A percentile compares a stretch with the other conserved stretches of the same genome.
Conservation (phyloP, 2,797 vertebrate genomes). For the Phalloptychus januarius region DNA sequence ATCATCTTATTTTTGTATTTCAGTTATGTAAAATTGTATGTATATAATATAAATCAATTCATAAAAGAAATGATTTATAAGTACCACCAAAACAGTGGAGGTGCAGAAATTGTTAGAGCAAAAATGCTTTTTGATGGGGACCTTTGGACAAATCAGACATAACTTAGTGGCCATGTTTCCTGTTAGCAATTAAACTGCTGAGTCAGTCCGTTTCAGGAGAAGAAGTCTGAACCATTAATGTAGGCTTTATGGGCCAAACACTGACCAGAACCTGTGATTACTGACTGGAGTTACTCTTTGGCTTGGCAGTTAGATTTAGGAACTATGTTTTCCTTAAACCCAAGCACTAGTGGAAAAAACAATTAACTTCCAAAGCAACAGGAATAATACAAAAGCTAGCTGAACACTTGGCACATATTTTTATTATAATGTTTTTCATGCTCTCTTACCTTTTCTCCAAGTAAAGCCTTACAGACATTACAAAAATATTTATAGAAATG, state of each 20-base stretch:
- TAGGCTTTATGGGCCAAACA: constrained; percentile 32
- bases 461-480: background rate
- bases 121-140: background rate
- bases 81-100: background rate
- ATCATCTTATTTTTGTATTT: background rate
- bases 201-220: constrained; percentile 12
- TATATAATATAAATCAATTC: too few species aligned
- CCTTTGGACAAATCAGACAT: background rate
- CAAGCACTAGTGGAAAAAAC: constrained; percentile 10
- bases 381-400: background rate
- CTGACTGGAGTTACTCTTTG: constrained; percentile 7
- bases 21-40: background rate
- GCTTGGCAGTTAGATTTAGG: constrained; percentile 13
- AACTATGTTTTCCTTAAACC: constrained; percentile 17
- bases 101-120: background rate
- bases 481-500: background rate
- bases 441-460: background rate
- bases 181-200: constrained; percentile 10
- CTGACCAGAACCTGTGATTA: constrained; percentile 31
- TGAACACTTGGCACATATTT: background rate
- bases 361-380: constrained; percentile 17
- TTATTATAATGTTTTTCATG: background rate
- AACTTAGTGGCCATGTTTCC: constrained; percentile 6
- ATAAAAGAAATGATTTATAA: background rate
- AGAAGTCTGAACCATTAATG: constrained; percentile 22